Conservation (phyloP, 2,797 vertebrate species). For the Gymnodraco acuticeps region DNA sequence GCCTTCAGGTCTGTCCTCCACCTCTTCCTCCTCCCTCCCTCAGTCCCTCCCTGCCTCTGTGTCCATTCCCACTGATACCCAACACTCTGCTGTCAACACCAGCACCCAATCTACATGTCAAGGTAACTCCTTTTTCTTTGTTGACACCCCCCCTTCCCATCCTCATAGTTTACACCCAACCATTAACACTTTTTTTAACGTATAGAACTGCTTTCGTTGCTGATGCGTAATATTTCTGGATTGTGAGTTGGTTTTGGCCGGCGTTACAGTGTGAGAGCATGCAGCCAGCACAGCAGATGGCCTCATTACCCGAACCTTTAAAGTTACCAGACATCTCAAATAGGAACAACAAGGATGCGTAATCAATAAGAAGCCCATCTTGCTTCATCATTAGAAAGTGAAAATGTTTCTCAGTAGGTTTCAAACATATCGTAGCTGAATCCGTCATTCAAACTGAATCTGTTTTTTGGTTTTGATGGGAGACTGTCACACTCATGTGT, state of each 20-base stretch:
- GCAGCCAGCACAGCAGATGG: conserved; percentile 62
- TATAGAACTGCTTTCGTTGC: conserved; percentile 20
- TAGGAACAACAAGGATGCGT: conserved; percentile 23
- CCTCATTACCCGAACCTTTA: conserved; percentile 43
- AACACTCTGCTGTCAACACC: conserved; percentile 89
- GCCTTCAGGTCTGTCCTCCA: conserved; percentile 47
- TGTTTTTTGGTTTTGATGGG: conserved; percentile 7
- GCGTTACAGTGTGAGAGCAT: conserved; percentile 49
- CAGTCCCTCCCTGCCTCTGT: conserved; percentile 87
- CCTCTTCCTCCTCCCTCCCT: conserved; percentile 71
- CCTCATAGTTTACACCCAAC: conserved; percentile 34
- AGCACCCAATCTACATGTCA: conserved; percentile 89
- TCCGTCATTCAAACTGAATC: conserved; percentile 7
- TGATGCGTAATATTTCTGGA: conserved; percentile 37
- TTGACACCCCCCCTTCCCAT: conserved; percentile 46
- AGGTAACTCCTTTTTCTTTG: conserved; percentile 83
- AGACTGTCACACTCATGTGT: conserved; percentile 35
- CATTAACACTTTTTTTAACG: conserved; percentile 31
- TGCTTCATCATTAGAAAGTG: background rate
- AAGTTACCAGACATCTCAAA: conserved; percentile 35
- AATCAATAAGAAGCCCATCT: conserved; percentile 14
- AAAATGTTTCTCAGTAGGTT: background rate
- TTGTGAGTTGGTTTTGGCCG: conserved; percentile 36
- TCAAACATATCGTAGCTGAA: conserved; percentile 4
- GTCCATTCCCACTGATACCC: conserved; percentile 86